Evolutionary conservation across 64 coral and sea anemone genomes (phyloP).

Genomic region (Porites lutea): DNA sequence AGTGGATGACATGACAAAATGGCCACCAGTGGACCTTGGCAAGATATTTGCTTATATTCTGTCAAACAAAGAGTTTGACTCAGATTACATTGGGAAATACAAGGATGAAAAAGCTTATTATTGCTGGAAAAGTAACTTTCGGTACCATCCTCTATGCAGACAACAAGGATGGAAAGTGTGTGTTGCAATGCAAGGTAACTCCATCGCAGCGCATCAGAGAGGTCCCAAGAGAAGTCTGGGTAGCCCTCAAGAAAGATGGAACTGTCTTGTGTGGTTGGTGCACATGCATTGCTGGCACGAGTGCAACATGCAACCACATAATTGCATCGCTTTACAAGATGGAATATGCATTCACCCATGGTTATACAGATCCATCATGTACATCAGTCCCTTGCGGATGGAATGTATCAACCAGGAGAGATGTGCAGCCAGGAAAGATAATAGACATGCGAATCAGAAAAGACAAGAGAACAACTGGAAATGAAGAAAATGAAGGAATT

Average conservation of each 20-base stretch:
- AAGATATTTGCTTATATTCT: conserved; percentile 22
- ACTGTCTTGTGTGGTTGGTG: conserved; percentile 17
- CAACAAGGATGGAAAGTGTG: conserved; percentile 32
- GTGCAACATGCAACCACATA: conserved; percentile 44
- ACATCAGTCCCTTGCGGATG: conserved; percentile 24
- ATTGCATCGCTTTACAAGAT: conserved; percentile 52
- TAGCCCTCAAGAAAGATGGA: neutral
- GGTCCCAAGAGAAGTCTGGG: neutral
- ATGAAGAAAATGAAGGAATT: neutral
- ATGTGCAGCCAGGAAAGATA: conserved; percentile 18
- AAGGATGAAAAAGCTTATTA: conserved; percentile 32
- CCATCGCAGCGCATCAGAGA: conserved; percentile 38
- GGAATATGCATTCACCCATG: conserved; percentile 16
- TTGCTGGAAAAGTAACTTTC: conserved; percentile 50
- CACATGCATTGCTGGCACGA: conserved; percentile 45
- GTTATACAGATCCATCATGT: conserved; percentile 44
- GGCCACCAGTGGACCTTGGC: conserved; percentile 34
- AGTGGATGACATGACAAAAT: conserved; percentile 9
- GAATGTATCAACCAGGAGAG: neutral
- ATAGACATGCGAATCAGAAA: conserved; percentile 3
- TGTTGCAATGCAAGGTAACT: conserved; percentile 26
- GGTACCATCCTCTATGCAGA: conserved; percentile 16
- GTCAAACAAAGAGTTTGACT: conserved; percentile 21
- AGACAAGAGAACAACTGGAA: neutral
- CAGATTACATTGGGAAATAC: conserved; percentile 15